Evolutionary conservation across 2,113 vertebrate species (phyloP), one percentile per base, ranked within the genome.

Genomic region (Scartelaos histophorus): DNA sequence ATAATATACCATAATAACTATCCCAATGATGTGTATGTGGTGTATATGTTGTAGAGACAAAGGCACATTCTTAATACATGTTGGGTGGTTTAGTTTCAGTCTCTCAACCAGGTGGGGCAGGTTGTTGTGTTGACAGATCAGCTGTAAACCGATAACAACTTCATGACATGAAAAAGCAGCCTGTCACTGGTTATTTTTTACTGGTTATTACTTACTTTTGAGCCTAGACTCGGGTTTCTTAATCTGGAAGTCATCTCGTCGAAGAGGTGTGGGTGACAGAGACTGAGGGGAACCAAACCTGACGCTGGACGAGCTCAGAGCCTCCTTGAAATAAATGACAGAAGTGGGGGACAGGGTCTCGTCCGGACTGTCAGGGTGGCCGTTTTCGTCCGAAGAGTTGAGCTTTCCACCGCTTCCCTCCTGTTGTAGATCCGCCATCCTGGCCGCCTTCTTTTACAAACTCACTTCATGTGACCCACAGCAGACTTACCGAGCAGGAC

Each of bases 261-360:
- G 83, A 0, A 81, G 88, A 6, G 88, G 77, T 12, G 70, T 34
- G 15, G 90, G 53, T 3, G 83, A 77, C 54, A 81, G 75, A 7
- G 85, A 77, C 0, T 66, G 82, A 13, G 80, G 38, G 38, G 82
- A 82, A 0, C 75, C 78, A 15, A 92, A 88, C 5, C 81, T 77
- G 38, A 94, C 17, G 72, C 71, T 93, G 0, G 88, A 82, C 10
- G 92, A 92, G 82, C 68, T 75, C n/a, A 93, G 60, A 16, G 93
- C 93, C 83, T 94, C 94, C 81, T 92, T 93, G 73, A 94, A 94
- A 79, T 90, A 94, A 19, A 94, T 94, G 49, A 94, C 94, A 0
- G 94, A 94, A 3, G 93, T 93, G 0, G 94, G 94, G 2, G 92
- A 92, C 0, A 94, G 85, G 24, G 90, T 88, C 58, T 94, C 94